phyloP scores from a whole-genome alignment of 2,888 invertebrate species.

The Nomada ferruginata region DNA sequence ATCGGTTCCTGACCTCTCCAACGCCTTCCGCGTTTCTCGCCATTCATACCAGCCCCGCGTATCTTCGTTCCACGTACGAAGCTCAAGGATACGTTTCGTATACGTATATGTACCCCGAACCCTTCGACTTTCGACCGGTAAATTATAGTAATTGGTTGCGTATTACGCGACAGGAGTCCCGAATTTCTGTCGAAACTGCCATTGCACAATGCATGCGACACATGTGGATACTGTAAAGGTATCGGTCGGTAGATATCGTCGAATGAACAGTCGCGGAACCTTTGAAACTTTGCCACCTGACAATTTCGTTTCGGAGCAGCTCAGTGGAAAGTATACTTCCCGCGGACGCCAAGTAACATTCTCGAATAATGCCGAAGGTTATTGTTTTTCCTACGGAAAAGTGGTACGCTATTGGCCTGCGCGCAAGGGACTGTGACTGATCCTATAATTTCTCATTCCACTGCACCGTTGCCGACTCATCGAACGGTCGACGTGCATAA shows the following conservation, averaged over 20 bases:
- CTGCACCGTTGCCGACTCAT: slow-evolving; percentile 65
- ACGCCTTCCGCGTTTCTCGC: slow-evolving; percentile 76
- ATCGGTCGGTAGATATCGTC: too few relatives aligned
- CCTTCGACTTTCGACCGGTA: background rate
- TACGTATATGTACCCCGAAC: background rate
- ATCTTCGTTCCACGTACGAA: slow-evolving; percentile 60
- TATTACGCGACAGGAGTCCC: too few relatives aligned
- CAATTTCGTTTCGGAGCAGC: too few relatives aligned
- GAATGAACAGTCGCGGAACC: too few relatives aligned
- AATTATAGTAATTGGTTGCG: too few relatives aligned
- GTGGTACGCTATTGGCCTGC: slow-evolving; percentile 33
- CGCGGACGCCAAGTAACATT: slow-evolving; percentile 11
- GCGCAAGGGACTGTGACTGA: slow-evolving; percentile 50
- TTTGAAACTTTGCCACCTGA: too few relatives aligned
- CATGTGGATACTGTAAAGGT: too few relatives aligned
- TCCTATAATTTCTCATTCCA: slow-evolving; percentile 72
- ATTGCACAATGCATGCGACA: too few relatives aligned
- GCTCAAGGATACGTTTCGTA: slow-evolving; percentile 21
- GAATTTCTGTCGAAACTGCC: too few relatives aligned
- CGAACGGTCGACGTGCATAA: slow-evolving; percentile 67
- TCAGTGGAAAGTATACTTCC: background rate
- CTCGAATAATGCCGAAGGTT: slow-evolving; percentile 61
- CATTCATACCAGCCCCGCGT: slow-evolving; percentile 66
- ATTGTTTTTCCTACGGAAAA: slow-evolving; percentile 61
- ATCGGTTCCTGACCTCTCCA: slow-evolving; percentile 82